Evolutionary conservation across 2,113 vertebrate species (phyloP), one percentile per base, ranked within the genome.

Genomic region (Struthidea cinerea): DNA sequence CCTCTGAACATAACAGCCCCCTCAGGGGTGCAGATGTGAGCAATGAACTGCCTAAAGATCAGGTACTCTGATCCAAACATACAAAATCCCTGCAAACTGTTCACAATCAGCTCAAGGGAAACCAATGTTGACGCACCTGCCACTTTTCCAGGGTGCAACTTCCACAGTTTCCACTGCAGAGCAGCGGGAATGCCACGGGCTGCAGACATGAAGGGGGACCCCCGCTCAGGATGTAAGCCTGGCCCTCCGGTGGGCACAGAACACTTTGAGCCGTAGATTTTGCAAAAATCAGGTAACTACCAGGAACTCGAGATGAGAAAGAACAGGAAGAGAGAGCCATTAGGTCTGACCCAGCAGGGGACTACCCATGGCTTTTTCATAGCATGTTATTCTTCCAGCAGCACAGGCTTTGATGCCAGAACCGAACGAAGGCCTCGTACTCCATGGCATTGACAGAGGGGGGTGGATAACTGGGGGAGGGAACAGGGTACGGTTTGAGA

Each of bases 301-400:
- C 44, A 47, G 81, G 47, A 60, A 65, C 69, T 91, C 57, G 37
- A 84, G 88, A 92, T 69, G 92, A 90, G 76, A 86, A 86, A 84
- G 86, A 93, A 44, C 3, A 84, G 84, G 63, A 89, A 53, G 32
- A 88, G 83, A 53, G 67, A 65, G 64, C 33, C 60, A 53, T 75
- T 24, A 81, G 60, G 42, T 81, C 64, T 75, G 75, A n/a, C 44
- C 89, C 91, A 71, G 89, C 56, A 74, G 56, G 89, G 18, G 63
- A 68, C 39, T 59, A 46, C 13, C 80, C 39, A 15, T 33, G 68
- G 4, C 37, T 70, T 85, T 91, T 74, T 63, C 69, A 70, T 16
- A 41, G 60, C 8, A 0, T 4, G 35, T 63, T 35, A 70, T 65
- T 56, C 39, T 19, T 59, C 89, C 64, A 84, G 77, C 68, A 84